Evolutionary conservation across 2,113 vertebrate species (phyloP).

Genomic region (Chamaetylas fuelleborni): DNA sequence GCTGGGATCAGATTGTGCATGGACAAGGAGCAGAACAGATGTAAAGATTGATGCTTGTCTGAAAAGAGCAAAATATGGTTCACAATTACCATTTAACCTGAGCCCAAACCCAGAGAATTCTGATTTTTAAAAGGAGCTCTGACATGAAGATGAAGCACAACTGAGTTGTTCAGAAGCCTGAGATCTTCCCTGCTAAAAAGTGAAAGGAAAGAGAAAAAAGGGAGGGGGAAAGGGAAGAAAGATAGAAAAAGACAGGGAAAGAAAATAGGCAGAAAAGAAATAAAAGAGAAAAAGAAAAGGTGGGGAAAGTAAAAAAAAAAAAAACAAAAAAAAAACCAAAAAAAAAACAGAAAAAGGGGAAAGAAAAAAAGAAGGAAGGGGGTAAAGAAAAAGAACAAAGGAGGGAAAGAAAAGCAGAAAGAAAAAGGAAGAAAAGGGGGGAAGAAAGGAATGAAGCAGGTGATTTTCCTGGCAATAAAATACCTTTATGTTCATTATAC

Average conservation of each 20-base stretch:
- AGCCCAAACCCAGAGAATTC: background rate
- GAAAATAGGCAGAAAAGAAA: background rate
- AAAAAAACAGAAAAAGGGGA: background rate
- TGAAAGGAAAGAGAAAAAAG: background rate
- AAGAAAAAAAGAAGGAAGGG: accelerated
- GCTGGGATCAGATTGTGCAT: background rate
- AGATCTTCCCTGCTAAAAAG: background rate
- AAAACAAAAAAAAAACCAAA: background rate
- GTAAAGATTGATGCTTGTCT: background rate
- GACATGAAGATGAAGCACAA: accelerated
- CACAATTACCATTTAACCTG: background rate
- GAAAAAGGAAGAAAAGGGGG: background rate
- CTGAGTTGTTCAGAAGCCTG: background rate
- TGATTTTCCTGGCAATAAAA: background rate
- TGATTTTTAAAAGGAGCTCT: background rate
- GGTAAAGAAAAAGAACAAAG: no score
- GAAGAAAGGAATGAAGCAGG: background rate
- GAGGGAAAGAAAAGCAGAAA: no score
- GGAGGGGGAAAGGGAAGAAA: accelerated
- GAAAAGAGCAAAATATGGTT: background rate
- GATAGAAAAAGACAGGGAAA: background rate
- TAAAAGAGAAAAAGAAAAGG: background rate
- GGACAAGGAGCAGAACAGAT: background rate
- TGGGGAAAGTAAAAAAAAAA: background rate
- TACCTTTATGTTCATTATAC: background rate